Evolutionary conservation across 1,140 invertebrate species (phyloP), one percentile per base, ranked within the genome.

Genomic region (Harpegnathos saltator): DNA sequence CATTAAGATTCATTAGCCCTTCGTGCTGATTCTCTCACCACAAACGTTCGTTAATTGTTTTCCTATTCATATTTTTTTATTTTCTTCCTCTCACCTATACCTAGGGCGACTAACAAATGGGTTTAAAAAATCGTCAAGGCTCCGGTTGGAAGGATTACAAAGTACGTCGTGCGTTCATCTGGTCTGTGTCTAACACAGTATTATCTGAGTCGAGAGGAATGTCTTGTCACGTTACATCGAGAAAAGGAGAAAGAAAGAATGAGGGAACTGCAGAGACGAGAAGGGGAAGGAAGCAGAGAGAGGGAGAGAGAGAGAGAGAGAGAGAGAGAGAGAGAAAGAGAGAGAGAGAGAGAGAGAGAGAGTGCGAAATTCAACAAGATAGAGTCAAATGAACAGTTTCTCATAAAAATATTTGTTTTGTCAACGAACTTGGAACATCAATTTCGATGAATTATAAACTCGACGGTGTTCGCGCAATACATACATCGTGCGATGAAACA

Each of bases 71-170:
- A 81, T 68, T 19, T 44, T 29, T 38, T 68, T 80, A 66, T 22
- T 22, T 62, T 24, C 26, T 38, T 38, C 69, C 29, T 69, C 48
- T 84, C 24, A 56, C 85, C 78, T 87, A 84, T 48, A 56, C 48
- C 85, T 88, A 88, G 87, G 85, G 62, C 66, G 74, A 26, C 82
- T 88, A 88, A 84, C 86, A 68, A 84, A 81, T 59, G 66, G 33
- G 38, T 11, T 84, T 87, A 87, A 88, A 87, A 88, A 87, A 88
- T 85, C 62, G 33, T 87, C 86, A 88, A 88, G 86, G 86, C 86
- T 87, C 50, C 87, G 33, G 58, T 75, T 88, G 85, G 86, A 88
- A 88, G 86, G 86, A 88, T 85, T 87, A 81, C 63, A 84, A 88
- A 88, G 82, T 66, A 58, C 24, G 54, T 78, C 75, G 54, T 74